phyloP scores from a whole-genome alignment of 2,888 invertebrate species.

The Drosophila paramelanica region DNA sequence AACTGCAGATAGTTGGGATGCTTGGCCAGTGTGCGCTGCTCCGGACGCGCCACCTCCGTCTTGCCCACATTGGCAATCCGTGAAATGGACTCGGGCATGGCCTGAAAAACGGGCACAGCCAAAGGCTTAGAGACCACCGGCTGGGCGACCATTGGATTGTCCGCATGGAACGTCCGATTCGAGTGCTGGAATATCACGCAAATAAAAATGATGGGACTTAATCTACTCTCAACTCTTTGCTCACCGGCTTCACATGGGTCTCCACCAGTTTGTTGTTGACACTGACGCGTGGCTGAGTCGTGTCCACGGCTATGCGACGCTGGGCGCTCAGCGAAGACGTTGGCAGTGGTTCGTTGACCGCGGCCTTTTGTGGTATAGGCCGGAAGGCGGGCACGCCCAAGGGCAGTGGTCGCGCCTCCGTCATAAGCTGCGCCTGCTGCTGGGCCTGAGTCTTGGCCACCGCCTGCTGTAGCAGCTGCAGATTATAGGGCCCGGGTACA shows the following conservation, averaged over 20 bases:
- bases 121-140: constrained; percentile 61
- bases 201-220: too few species aligned
- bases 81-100: constrained; percentile 86
- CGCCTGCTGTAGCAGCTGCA: constrained; percentile 60
- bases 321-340: constrained; percentile 50
- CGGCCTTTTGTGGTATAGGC: constrained; percentile 89
- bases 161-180: constrained; percentile 81
- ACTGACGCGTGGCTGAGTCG: constrained; percentile 77
- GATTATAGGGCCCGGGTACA: constrained; percentile 58
- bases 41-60: constrained; percentile 27
- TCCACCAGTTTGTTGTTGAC: constrained; percentile 78
- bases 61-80: constrained; percentile 72
- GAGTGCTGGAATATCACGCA: constrained; percentile 50
- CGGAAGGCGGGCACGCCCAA: constrained; percentile 91
- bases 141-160: constrained; percentile 75
- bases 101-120: constrained; percentile 86
- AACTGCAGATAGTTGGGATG: constrained; percentile 82
- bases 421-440: constrained; percentile 76
- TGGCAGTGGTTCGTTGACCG: constrained; percentile 32
- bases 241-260: constrained; percentile 66
- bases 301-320: constrained; percentile 79
- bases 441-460: constrained; percentile 43
- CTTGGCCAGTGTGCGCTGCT: constrained; percentile 59
- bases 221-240: neutral
- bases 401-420: constrained; percentile 87